These are phyloP conservation scores for Stenichneumon culpator DNA, from an alignment of 2,888 invertebrate genomes.

Conservation along the genomic window DNA sequence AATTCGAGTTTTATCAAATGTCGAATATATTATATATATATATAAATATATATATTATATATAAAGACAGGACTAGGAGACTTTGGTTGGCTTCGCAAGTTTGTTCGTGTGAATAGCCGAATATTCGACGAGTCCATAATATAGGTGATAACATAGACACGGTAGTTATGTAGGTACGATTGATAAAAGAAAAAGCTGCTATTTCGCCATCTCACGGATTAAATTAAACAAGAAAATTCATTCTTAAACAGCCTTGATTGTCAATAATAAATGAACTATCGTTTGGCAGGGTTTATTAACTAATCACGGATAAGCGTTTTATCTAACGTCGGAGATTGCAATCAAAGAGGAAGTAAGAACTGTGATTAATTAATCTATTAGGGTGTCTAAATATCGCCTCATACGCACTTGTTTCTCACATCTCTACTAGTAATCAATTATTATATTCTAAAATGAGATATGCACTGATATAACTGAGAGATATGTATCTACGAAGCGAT, in stretches of 20 bases:
- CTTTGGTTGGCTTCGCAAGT: conserved; percentile 50
- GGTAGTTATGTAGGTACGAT: conserved; percentile 13
- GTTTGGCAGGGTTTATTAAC: conserved; percentile 54
- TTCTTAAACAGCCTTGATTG: conserved; percentile 35
- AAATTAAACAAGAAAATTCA: neutral
- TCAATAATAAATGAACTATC: conserved; percentile 45
- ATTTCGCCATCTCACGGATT: neutral
- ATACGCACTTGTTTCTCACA: conserved; percentile 55
- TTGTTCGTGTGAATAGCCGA: conserved; percentile 17
- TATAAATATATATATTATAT: neutral
- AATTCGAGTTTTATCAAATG: conserved; percentile 4
- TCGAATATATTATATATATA: conserved; percentile 4
- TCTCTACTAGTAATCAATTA: conserved; percentile 60
- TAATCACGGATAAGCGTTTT: conserved; percentile 9
- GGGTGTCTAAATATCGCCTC: conserved; percentile 12
- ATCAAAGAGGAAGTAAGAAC: conserved; percentile 12
- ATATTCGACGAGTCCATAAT: conserved; percentile 44
- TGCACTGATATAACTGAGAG: conserved; percentile 72
- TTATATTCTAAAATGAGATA: conserved; percentile 68
- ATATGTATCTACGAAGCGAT: conserved; percentile 74
- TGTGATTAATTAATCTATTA: conserved; percentile 16
- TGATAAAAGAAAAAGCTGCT: conserved; percentile 48
- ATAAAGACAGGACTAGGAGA: conserved; percentile 54
- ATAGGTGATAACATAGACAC: neutral
- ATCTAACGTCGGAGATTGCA: conserved; percentile 6